Evolutionary conservation across 2,888 invertebrate species (phyloP).

Genomic region (Diarsia rubi): DNA sequence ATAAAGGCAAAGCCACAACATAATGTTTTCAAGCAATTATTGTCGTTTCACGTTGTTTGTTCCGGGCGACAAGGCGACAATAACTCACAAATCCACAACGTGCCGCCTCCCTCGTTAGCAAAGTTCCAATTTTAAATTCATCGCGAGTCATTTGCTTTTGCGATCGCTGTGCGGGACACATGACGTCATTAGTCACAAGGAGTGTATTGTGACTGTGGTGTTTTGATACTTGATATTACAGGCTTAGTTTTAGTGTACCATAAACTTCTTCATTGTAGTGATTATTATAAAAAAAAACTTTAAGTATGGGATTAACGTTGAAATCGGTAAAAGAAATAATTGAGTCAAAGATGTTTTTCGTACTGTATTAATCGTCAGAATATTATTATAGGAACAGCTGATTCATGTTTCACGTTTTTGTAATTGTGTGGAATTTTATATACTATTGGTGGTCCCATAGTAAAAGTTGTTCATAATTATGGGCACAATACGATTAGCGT

Average conservation of each 20-base stretch:
- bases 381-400: too few species aligned
- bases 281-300: neutral
- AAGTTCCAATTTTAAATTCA: conserved; percentile 90
- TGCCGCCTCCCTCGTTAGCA: conserved; percentile 87
- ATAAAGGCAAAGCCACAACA: conserved; percentile 12
- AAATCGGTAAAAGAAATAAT: neutral
- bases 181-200: conserved; percentile 89
- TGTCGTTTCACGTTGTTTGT: conserved; percentile 57
- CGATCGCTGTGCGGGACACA: conserved; percentile 89
- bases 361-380: too few species aligned
- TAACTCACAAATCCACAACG: conserved; percentile 80
- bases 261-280: neutral
- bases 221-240: conserved; percentile 73
- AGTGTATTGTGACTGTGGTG: conserved; percentile 45
- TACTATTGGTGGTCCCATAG: neutral
- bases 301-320: neutral
- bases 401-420: neutral
- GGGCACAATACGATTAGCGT: neutral
- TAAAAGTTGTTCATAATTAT: neutral
- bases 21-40: conserved; percentile 40
- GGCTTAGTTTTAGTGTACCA: neutral
- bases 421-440: too few species aligned
- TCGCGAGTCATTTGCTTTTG: conserved; percentile 89
- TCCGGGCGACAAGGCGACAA: conserved; percentile 72
- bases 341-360: too few species aligned